A percentile compares a stretch with the other conserved stretches of the same genome.
Evolutionary conservation across 2,888 invertebrate species (phyloP).

Genomic region (Agrotis exclamationis): DNA sequence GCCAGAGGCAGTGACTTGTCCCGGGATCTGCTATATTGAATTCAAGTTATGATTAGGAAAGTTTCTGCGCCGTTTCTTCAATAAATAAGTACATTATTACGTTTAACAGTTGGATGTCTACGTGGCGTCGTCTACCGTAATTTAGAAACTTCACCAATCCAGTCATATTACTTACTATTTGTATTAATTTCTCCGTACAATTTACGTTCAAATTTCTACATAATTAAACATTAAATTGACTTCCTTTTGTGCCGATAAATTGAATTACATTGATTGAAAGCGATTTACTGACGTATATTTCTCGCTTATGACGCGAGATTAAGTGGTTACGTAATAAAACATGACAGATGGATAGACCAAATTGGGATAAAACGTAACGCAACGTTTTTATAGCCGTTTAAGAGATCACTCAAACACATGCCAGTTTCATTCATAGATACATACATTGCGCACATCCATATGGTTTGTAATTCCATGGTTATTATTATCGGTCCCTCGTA

Average conservation of each 20-base stretch:
- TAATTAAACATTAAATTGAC: slow-evolving; percentile 27
- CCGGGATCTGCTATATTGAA: slow-evolving; percentile 80
- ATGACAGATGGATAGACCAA: slow-evolving; percentile 62
- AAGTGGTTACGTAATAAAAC: slow-evolving; percentile 35
- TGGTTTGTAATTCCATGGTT: slow-evolving; percentile 73
- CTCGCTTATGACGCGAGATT: slow-evolving; percentile 14
- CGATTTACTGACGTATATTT: slow-evolving; percentile 29
- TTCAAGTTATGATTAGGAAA: slow-evolving; percentile 84
- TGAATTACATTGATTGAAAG: slow-evolving; percentile 36
- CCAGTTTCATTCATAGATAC: slow-evolving; percentile 70
- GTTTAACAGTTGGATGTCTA: slow-evolving; percentile 59
- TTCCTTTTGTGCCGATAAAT: slow-evolving; percentile 26
- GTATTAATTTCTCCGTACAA: slow-evolving; percentile 23
- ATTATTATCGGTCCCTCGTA: slow-evolving; percentile 71
- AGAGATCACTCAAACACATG: slow-evolving; percentile 79
- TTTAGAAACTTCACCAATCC: slow-evolving; percentile 41
- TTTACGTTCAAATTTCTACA: slow-evolving; percentile 24
- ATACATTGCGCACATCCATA: slow-evolving; percentile 71
- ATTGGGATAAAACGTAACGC: slow-evolving; percentile 58
- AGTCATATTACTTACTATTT: slow-evolving; percentile 25
- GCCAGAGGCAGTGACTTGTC: slow-evolving; percentile 79
- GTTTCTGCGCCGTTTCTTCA: slow-evolving; percentile 73
- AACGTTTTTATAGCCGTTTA: slow-evolving; percentile 65
- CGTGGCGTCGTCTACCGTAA: slow-evolving; percentile 49
- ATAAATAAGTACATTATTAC: slow-evolving; percentile 67